Conservation (phyloP, 2,888 invertebrate genomes). For the Xestia xanthographa region DNA sequence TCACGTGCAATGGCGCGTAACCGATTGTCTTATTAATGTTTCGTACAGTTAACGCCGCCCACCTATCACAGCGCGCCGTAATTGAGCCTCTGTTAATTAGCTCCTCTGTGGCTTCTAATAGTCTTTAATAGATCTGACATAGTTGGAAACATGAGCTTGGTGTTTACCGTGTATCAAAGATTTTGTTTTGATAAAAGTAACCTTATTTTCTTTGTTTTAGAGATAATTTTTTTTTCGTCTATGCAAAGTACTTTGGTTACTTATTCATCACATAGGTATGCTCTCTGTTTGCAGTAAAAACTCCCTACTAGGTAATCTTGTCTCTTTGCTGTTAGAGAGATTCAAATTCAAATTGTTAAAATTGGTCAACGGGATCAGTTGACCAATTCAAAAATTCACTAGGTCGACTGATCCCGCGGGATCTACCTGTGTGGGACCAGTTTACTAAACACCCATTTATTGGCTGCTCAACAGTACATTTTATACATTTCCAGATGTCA, state of each 20-base stretch:
- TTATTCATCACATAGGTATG: background rate
- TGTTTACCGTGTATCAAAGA: background rate
- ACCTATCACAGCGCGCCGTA: conserved; percentile 68
- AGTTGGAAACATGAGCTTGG: conserved; percentile 28
- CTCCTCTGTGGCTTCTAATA: conserved; percentile 53
- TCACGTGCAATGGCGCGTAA: conserved; percentile 67
- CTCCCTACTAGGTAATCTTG: background rate
- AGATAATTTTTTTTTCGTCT: background rate
- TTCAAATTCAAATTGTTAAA: no score
- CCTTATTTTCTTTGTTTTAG: background rate
- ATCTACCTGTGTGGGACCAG: no score
- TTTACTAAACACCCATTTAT: no score
- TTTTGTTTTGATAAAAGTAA: background rate
- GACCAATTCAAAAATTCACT: no score
- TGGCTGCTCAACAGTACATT: no score
- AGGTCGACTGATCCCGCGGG: no score
- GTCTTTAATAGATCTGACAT: conserved; percentile 51
- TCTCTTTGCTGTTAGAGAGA: background rate
- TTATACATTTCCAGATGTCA: no score
- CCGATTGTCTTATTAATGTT: conserved; percentile 78
- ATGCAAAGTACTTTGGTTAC: no score
- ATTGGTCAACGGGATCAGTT: no score
- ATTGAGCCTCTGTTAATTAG: conserved; percentile 72
- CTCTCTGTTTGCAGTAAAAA: background rate
- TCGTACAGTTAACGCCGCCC: conserved; percentile 78